These are phyloP conservation scores for Tachuris rubrigastra DNA, from an alignment of 2,113 vertebrate species.

Conservation along the genomic window DNA sequence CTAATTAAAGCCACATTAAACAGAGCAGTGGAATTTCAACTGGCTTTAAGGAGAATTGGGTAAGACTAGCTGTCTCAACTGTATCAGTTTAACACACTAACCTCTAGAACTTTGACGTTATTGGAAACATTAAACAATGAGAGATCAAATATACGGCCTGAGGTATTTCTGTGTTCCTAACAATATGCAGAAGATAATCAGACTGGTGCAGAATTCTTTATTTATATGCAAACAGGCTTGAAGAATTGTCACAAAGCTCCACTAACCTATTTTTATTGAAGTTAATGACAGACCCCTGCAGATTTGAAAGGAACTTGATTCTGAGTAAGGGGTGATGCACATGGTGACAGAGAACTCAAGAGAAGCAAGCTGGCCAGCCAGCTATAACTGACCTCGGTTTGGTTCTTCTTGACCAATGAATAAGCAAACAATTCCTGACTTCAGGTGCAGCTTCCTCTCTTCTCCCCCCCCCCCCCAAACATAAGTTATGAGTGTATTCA, in stretches of 20 bases:
- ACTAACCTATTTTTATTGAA: not conserved
- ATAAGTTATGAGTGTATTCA: not conserved
- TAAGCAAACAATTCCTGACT: not conserved
- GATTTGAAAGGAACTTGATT: not conserved
- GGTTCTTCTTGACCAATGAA: not conserved
- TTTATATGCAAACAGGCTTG: not conserved
- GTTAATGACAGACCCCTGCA: not conserved
- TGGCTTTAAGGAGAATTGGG: not conserved
- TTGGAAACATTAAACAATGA: not conserved
- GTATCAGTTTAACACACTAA: not conserved
- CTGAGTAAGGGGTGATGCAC: not conserved
- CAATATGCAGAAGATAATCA: not conserved
- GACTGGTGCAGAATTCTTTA: not conserved
- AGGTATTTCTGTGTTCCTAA: not conserved
- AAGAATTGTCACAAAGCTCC: not conserved
- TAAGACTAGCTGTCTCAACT: not conserved
- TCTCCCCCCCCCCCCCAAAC: fast-evolving
- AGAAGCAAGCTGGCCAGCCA: not conserved
- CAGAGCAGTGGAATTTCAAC: not conserved
- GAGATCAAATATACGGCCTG: fast-evolving
- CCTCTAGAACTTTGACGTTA: not conserved
- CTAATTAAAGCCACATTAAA: not conserved
- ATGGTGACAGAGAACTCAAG: not conserved
- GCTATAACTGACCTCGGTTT: not conserved
- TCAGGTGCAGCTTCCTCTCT: not conserved